Percentiles rank a stretch among this genome's conserved stretches.
Evolutionary conservation across 2,797 vertebrate genomes (phyloP).

Genomic region (Tragopan temminckii): DNA sequence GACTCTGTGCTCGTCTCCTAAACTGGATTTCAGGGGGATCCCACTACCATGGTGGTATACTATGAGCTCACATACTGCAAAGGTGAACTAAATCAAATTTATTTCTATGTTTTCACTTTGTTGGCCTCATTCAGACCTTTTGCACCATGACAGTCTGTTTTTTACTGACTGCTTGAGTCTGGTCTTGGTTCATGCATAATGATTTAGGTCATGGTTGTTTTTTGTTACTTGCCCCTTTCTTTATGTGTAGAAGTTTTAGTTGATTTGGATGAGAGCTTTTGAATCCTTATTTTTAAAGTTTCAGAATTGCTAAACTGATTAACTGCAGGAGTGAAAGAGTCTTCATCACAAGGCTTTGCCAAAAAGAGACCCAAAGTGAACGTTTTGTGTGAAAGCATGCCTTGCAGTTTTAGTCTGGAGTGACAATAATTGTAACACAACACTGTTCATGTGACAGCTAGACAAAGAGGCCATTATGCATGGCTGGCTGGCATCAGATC

Average conservation of each 20-base stretch:
- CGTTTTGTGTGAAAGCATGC: conserved; percentile 78
- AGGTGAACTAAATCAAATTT: neutral
- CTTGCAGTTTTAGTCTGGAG: conserved; percentile 74
- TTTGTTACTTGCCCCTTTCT: neutral
- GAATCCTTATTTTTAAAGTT: conserved; percentile 46
- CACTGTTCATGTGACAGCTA: conserved; percentile 82
- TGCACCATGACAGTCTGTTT: neutral
- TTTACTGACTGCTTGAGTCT: neutral
- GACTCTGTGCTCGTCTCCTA: neutral
- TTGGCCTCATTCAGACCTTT: neutral
- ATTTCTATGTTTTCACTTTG: neutral
- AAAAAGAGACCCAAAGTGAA: conserved; percentile 64
- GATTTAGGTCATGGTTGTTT: neutral
- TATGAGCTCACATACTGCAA: neutral
- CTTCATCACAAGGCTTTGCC: conserved; percentile 64
- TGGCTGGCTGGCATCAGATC: conserved; percentile 75
- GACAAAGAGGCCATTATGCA: conserved; percentile 83
- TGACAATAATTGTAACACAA: conserved; percentile 81
- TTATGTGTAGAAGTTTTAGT: neutral
- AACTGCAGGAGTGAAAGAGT: conserved; percentile 58
- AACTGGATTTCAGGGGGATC: neutral
- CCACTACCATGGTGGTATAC: neutral
- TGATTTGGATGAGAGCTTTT: conserved; percentile 3
- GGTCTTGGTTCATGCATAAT: neutral
- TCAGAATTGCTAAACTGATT: conserved; percentile 4